A percentile compares a stretch with the other conserved stretches of the same genome.
Conservation (phyloP, 1,140 invertebrate genomes). For the Asobara japonica region DNA sequence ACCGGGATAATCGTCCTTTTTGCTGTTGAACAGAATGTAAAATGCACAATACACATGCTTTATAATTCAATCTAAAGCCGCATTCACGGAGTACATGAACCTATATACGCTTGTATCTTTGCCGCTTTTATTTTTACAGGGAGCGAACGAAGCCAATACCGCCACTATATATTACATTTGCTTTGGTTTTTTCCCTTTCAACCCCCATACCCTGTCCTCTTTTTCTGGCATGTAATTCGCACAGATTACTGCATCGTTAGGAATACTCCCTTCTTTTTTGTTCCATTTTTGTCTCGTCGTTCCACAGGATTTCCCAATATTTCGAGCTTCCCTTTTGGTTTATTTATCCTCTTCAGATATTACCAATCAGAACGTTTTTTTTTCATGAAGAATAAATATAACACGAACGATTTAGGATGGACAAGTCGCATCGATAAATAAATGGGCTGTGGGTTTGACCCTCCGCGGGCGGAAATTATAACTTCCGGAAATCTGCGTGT, state of each 20-base stretch:
- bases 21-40: neutral
- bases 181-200: constrained; percentile 7
- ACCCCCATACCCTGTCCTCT: neutral
- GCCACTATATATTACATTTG: constrained; percentile 17
- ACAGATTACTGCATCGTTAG: constrained; percentile 9
- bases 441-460: too few relatives aligned
- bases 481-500: too few relatives aligned
- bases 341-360: too few relatives aligned
- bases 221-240: neutral
- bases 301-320: neutral
- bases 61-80: constrained; percentile 27
- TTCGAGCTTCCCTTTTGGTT: neutral
- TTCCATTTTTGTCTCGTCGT: neutral
- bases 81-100: neutral
- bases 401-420: too few relatives aligned
- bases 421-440: too few relatives aligned
- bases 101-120: neutral
- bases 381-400: too few relatives aligned
- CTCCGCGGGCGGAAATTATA: too few relatives aligned
- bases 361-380: too few relatives aligned
- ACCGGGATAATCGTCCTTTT: constrained; percentile 18
- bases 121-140: constrained; percentile 22
- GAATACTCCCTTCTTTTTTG: neutral
- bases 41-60: neutral
- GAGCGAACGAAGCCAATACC: constrained; percentile 20